Conservation (phyloP, 1,140 invertebrate genomes). For the Danaus plexippus region DNA sequence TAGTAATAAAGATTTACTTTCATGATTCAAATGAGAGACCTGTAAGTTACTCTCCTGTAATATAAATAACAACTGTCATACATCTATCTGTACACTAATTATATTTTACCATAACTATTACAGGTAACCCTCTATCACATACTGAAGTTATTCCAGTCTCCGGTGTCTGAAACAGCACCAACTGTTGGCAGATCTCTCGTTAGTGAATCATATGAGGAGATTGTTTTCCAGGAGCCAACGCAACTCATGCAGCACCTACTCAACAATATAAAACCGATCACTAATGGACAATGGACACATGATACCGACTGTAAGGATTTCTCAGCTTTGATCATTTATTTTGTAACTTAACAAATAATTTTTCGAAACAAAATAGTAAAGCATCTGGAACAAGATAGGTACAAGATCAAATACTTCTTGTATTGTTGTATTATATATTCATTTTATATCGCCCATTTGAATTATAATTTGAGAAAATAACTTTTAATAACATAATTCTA, state of each 20-base stretch:
- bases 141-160: slow-evolving; percentile 93
- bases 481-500: too few relatives aligned
- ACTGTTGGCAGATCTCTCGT: slow-evolving; percentile 84
- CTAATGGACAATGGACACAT: slow-evolving; percentile 83
- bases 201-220: slow-evolving; percentile 97
- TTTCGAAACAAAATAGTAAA: too few relatives aligned
- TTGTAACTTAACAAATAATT: too few relatives aligned
- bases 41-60: slow-evolving; percentile 74
- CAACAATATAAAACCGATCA: slow-evolving; percentile 81
- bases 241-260: slow-evolving; percentile 93
- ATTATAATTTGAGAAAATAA: slow-evolving; percentile 5
- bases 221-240: slow-evolving; percentile 97
- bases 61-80: neutral
- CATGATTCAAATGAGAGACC: slow-evolving; percentile 96
- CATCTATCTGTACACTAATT: neutral
- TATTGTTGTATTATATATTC: too few relatives aligned
- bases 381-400: too few relatives aligned
- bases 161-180: slow-evolving; percentile 72
- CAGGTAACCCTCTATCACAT: slow-evolving; percentile 97
- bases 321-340: neutral
- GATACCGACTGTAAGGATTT: slow-evolving; percentile 90
- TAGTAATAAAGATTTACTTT: slow-evolving; percentile 98
- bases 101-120: slow-evolving; percentile 32
- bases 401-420: too few relatives aligned
- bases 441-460: neutral